phyloP scores from a whole-genome alignment of 1,140 invertebrate species.

The Nymphalis io region DNA sequence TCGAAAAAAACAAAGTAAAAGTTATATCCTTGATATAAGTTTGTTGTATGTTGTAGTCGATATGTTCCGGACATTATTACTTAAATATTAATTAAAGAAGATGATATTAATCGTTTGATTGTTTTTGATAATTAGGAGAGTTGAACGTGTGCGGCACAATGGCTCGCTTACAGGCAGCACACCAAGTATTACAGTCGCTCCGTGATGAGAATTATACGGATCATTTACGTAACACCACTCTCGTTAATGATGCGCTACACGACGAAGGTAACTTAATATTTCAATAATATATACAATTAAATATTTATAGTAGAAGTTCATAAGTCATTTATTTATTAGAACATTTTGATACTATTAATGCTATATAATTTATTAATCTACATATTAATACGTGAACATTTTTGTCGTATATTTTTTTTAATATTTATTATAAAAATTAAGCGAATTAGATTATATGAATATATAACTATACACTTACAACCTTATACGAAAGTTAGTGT shows the following conservation, averaged over 20 bases:
- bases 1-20: too few species aligned
- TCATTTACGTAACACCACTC: slow-evolving; percentile 42
- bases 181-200: slow-evolving; percentile 43
- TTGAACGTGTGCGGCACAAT: slow-evolving; percentile 56
- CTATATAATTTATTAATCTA: too few species aligned
- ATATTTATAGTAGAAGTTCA: background rate
- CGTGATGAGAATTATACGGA: slow-evolving; percentile 23
- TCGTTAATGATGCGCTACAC: slow-evolving; percentile 50
- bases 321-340: background rate
- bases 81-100: too few species aligned
- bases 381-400: too few species aligned
- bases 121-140: slow-evolving; percentile 44
- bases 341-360: background rate
- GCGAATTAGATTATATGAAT: too few species aligned
- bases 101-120: background rate
- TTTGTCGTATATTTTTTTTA: too few species aligned
- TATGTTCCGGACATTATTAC: too few species aligned
- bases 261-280: slow-evolving; percentile 53
- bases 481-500: too few species aligned
- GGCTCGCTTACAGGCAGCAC: slow-evolving; percentile 52
- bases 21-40: background rate
- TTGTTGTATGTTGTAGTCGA: background rate
- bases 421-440: too few species aligned
- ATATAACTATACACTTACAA: too few species aligned
- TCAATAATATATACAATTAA: background rate